Percentiles rank a stretch among this genome's conserved stretches.
Evolutionary conservation across 2,113 vertebrate species (phyloP).

Genomic region (Ictalurus punctatus): DNA sequence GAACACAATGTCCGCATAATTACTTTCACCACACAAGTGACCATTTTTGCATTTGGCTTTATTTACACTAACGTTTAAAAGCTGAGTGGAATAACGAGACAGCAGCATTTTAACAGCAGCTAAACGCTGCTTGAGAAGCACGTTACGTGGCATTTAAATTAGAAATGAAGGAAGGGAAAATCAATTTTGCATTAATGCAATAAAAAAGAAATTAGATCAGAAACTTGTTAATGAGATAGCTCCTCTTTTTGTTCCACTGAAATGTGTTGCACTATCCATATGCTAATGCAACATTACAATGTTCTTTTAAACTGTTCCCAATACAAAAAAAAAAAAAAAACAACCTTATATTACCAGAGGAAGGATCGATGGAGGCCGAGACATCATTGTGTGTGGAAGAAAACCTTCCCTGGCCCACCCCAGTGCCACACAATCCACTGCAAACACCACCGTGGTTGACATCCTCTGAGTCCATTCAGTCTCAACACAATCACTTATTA

Average conservation of each 20-base stretch:
- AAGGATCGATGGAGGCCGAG: slow-evolving; percentile 10
- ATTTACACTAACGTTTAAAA: not conserved
- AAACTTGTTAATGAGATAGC: not conserved
- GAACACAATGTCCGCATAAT: slow-evolving; percentile 12
- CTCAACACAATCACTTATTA: slow-evolving; percentile 61
- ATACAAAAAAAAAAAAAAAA: not conserved
- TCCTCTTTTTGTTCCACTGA: not conserved
- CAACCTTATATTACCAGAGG: not conserved
- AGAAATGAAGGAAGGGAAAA: not conserved
- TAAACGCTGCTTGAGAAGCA: not conserved
- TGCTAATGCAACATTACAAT: not conserved
- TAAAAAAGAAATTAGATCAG: slow-evolving; percentile 11
- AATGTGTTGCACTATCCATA: not conserved
- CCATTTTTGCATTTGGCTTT: not conserved
- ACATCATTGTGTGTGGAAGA: slow-evolving; percentile 21
- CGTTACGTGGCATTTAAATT: not conserved
- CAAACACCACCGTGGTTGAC: slow-evolving; percentile 18
- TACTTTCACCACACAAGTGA: not conserved
- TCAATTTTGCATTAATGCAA: slow-evolving; percentile 13
- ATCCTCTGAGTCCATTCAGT: slow-evolving; percentile 50
- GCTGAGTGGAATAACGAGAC: not conserved
- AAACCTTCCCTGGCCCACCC: slow-evolving; percentile 5
- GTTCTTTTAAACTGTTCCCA: not conserved
- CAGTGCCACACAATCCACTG: slow-evolving; percentile 21
- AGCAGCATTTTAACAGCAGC: not conserved